A percentile compares a stretch with the other conserved stretches of the same genome.
Conservation (phyloP, 92 coral and sea anemone species). For the Porites evermanni region DNA sequence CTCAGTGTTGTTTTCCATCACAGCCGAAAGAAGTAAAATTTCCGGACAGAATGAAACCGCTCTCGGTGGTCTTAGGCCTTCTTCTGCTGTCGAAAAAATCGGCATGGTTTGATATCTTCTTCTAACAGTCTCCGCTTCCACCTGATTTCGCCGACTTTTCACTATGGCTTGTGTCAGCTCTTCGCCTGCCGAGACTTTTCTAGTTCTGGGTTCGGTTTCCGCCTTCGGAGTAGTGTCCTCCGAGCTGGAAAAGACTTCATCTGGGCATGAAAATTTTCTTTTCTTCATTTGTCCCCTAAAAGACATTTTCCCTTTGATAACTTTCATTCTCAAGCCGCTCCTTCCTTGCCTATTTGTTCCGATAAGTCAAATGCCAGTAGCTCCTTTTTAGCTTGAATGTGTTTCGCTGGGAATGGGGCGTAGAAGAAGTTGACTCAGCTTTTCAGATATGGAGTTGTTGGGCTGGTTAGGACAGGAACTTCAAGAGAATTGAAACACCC, state of each 20-base stretch:
- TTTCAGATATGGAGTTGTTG: neutral
- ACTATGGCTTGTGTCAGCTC: conserved; percentile 42
- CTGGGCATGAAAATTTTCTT: conserved; percentile 42
- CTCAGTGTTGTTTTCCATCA: conserved; percentile 74
- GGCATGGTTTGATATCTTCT: conserved; percentile 47
- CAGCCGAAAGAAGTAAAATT: conserved; percentile 72
- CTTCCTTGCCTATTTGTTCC: neutral
- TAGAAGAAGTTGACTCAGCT: too few relatives aligned
- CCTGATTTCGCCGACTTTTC: conserved; percentile 31
- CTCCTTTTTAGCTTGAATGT: too few relatives aligned
- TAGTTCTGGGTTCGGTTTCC: conserved; percentile 1
- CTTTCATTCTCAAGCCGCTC: conserved; percentile 30
- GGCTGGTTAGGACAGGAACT: neutral
- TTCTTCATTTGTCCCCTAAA: conserved; percentile 32
- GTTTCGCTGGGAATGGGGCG: too few relatives aligned
- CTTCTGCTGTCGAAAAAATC: conserved; percentile 21
- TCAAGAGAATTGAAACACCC: conserved; percentile 12
- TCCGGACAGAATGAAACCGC: conserved; percentile 72
- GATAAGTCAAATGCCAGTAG: too few relatives aligned
- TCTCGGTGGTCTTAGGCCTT: conserved; percentile 30
- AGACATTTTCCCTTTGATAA: conserved; percentile 28
- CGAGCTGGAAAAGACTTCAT: conserved; percentile 15
- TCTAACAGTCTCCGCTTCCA: neutral
- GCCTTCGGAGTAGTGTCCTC: conserved; percentile 4
- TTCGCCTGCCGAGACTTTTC: conserved; percentile 28